Conservation (phyloP, 2,113 vertebrate genomes). For the Pygoscelis antarcticus region DNA sequence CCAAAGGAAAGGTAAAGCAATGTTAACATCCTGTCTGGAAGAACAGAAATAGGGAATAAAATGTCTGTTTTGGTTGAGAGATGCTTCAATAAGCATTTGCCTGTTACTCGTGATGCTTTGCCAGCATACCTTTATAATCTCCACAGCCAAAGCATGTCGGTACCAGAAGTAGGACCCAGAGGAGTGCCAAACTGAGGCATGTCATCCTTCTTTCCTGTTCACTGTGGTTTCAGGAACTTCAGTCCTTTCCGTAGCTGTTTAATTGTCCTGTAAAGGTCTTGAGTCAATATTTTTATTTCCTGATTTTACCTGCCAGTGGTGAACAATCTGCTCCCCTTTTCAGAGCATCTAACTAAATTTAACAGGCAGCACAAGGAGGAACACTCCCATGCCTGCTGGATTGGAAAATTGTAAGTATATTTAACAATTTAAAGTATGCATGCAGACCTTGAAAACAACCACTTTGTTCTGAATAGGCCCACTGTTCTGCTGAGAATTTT, state of each 20-base stretch:
- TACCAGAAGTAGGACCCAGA: not conserved
- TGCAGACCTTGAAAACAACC: constrained; percentile 45
- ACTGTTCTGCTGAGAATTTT: not conserved
- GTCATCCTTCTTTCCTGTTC: constrained; percentile 51
- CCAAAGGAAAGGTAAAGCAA: not conserved
- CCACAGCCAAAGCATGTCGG: not conserved
- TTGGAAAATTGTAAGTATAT: constrained; percentile 39
- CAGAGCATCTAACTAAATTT: constrained; percentile 70
- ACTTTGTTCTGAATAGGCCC: constrained; percentile 26
- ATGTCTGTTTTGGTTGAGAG: not conserved
- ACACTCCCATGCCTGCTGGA: constrained; percentile 6
- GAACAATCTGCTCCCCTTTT: constrained; percentile 63
- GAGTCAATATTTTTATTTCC: constrained; percentile 80
- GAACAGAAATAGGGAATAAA: not conserved
- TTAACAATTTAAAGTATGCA: constrained; percentile 61
- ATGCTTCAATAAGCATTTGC: constrained; percentile 7
- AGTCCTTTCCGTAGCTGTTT: constrained; percentile 72
- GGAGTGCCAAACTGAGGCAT: not conserved
- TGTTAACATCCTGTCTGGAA: not conserved
- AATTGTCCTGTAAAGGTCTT: constrained; percentile 71
- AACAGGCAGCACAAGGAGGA: constrained; percentile 40
- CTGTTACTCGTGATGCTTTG: not conserved
- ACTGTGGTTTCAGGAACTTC: constrained; percentile 48
- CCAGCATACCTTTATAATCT: not conserved
- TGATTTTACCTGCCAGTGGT: constrained; percentile 69